Conservation (phyloP, 2,888 invertebrate genomes). For the Lithophane semibrunnea region DNA sequence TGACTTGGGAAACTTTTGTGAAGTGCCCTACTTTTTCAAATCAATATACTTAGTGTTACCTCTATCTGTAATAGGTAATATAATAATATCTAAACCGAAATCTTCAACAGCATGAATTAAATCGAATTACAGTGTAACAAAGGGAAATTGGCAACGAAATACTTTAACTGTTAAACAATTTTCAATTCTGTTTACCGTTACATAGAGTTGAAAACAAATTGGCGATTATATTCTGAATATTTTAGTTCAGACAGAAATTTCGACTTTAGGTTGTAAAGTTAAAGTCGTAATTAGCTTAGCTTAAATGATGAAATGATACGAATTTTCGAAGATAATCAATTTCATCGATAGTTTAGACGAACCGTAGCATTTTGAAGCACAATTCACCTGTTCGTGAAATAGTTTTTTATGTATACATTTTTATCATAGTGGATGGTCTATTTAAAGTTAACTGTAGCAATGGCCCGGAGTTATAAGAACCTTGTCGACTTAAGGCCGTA, state of each 20-base stretch:
- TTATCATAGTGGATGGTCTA: not conserved
- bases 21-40: constrained; percentile 33
- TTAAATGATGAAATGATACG: not conserved
- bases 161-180: not conserved
- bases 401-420: not conserved
- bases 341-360: constrained; percentile 41
- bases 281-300: constrained; percentile 24
- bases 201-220: not conserved
- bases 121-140: constrained; percentile 41
- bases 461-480: not conserved
- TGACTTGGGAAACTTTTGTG: not conserved
- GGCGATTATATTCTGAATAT: not conserved
- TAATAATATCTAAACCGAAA: constrained; percentile 26
- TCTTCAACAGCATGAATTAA: constrained; percentile 56
- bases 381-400: constrained; percentile 45
- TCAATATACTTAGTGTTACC: not conserved
- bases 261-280: not conserved
- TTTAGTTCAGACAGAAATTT: not conserved
- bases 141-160: constrained; percentile 30
- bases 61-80: constrained; percentile 5
- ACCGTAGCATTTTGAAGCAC: constrained; percentile 52
- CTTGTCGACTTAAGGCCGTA: too few species aligned
- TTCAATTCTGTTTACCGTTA: accelerated
- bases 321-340: constrained; percentile 59
- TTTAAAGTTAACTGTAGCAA: not conserved